Evolutionary conservation across 2,888 invertebrate genomes (phyloP).

Genomic region (Gibbula magus): DNA sequence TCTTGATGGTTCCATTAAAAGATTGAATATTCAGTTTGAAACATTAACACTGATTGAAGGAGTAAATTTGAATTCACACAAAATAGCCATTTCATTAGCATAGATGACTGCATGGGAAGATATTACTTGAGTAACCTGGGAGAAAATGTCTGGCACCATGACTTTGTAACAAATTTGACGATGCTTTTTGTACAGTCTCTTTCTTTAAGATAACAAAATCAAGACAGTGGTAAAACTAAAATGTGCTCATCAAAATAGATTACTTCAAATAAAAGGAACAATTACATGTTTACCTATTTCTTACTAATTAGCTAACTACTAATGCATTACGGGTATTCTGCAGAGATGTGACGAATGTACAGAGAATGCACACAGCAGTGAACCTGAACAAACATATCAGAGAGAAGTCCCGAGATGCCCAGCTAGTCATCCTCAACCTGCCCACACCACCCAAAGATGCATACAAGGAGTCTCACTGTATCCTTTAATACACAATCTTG

Average conservation of each 20-base stretch:
- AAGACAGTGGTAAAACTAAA: neutral
- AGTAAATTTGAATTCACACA: no score
- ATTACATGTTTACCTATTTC: neutral
- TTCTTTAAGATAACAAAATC: no score
- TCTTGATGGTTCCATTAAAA: no score
- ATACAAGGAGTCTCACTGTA: conserved; percentile 41
- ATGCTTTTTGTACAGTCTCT: no score
- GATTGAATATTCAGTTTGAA: no score
- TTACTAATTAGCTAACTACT: neutral
- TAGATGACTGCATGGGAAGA: no score
- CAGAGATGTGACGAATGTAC: conserved; percentile 87
- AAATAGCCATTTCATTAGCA: no score
- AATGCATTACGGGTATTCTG: conserved; percentile 1
- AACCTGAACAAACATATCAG: conserved; percentile 97
- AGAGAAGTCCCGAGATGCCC: conserved; percentile 94
- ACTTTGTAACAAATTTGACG: no score
- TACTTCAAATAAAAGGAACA: neutral
- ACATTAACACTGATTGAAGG: no score
- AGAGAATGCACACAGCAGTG: conserved; percentile 98
- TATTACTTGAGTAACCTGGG: no score
- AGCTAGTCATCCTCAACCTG: conserved; percentile 97
- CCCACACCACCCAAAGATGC: conserved; percentile 86
- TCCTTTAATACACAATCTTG: conserved; percentile 31
- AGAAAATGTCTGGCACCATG: no score
- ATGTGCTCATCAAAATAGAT: no score